A percentile compares a stretch with the other conserved stretches of the same genome.
Conservation (phyloP, 2,113 vertebrate genomes). For the Eulemur rufifrons region DNA sequence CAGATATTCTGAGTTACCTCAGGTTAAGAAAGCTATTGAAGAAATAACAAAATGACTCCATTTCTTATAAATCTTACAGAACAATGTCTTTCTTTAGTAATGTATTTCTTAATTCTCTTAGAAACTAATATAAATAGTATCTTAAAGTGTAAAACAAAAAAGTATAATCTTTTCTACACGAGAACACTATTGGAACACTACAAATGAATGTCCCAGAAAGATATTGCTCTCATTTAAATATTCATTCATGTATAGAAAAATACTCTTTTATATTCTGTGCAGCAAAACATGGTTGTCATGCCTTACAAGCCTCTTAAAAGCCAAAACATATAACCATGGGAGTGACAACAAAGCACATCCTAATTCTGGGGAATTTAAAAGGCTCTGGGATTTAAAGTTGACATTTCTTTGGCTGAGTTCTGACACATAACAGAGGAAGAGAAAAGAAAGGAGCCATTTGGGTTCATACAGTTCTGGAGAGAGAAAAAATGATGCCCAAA, state of each 20-base stretch:
- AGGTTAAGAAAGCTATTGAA: neutral
- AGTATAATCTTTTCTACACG: neutral
- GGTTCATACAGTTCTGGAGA: neutral
- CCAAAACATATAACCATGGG: conserved; percentile 29
- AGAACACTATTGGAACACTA: neutral
- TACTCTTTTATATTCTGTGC: neutral
- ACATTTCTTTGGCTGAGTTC: conserved; percentile 44
- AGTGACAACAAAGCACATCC: conserved; percentile 55
- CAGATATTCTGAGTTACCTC: neutral
- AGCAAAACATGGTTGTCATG: neutral
- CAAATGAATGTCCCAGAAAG: neutral
- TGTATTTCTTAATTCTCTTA: too few relatives aligned
- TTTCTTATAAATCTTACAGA: too few relatives aligned
- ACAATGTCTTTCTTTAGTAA: too few relatives aligned
- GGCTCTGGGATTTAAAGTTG: conserved; percentile 47
- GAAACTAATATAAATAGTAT: too few relatives aligned
- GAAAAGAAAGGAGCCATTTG: conserved; percentile 12
- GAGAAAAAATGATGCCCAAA: conserved; percentile 21
- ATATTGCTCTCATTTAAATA: neutral
- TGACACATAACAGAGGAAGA: neutral
- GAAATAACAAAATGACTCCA: neutral
- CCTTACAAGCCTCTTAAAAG: neutral
- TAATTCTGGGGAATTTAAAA: conserved; percentile 40
- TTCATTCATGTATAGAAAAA: neutral
- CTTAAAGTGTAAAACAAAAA: too few relatives aligned